Percentiles rank a stretch among this genome's conserved stretches.
Evolutionary conservation across 37 sponge, comb jelly and placozoan genomes (phyloP).

Genomic region (Aphrocallistes beatrix): DNA sequence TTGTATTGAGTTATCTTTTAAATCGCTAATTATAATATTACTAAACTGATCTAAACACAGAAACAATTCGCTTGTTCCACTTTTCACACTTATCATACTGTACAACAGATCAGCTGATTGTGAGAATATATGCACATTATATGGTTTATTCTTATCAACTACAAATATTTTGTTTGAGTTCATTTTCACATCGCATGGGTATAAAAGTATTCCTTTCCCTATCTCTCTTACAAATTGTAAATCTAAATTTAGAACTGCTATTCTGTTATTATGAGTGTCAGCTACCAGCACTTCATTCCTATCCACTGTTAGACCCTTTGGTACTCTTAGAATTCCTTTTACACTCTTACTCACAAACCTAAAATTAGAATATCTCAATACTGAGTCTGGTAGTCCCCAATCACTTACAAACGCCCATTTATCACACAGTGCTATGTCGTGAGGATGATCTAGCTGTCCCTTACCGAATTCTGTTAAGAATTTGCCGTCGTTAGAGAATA

Average conservation of each 20-base stretch:
- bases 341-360: background rate
- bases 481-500: background rate
- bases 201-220: background rate
- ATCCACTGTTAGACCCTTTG: background rate
- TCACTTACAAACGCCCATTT: background rate
- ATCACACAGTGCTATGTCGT: background rate
- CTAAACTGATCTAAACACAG: background rate
- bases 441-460: background rate
- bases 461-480: background rate
- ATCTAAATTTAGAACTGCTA: background rate
- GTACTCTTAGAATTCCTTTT: background rate
- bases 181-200: background rate
- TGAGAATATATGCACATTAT: constrained; percentile 12
- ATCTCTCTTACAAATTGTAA: background rate
- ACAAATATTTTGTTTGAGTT: background rate
- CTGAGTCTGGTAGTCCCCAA: background rate
- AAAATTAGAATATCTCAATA: background rate
- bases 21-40: background rate
- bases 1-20: background rate
- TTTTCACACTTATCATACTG: background rate
- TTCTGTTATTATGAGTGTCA: background rate
- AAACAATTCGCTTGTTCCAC: background rate
- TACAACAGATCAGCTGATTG: background rate
- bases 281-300: background rate
- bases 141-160: background rate